Evolutionary conservation across 2,888 invertebrate species (phyloP), one percentile per base, ranked within the genome.

Genomic region (Orthosia gothica): DNA sequence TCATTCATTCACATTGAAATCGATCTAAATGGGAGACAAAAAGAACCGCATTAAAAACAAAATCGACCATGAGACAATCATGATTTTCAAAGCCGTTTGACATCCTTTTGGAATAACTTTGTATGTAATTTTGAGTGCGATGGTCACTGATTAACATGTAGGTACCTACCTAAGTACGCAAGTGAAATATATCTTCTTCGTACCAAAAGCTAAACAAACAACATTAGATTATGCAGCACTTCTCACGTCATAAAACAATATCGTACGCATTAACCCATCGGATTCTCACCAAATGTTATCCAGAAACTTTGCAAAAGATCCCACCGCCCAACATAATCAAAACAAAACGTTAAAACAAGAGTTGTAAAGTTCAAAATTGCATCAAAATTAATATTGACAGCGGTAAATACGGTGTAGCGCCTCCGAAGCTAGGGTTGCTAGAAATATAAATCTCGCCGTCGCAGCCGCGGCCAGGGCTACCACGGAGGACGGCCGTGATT

Each of bases 401-500:
- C 79, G 83, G 89, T 87, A 90, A 90, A 90, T 88, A 88, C 86
- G 82, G 82, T 80, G 87, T 86, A 89, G 88, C 89, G 89, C 92
- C 92, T 93, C 91, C 86, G 84, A 88, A 92, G 93, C 91, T 92
- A 94, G 94, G 94, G 94, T 92, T 93, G 93, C 90, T 89, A 89
- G 91, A 91, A 89, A 89, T 90, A 93, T 91, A 91, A 91, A 91
- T 91, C 91, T 91, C 81, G 81, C 71, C 87, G 86, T 88, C 88
- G 88, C 89, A 92, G 93, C 93, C 92, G 92, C 91, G 93, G 92
- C 91, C 92, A 93, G 93, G 93, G 94, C 93, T 91, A 93, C 90
- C 93, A 91, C 92, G 91, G 91, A 94, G 94, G 93, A 93, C 94
- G 92, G 93, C 85, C 91, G 94, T 96, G 96, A 96, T 96, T 96